These are phyloP conservation scores for Pterocles burchelli DNA, from an alignment of 2,113 vertebrate species.

Conservation along the genomic window DNA sequence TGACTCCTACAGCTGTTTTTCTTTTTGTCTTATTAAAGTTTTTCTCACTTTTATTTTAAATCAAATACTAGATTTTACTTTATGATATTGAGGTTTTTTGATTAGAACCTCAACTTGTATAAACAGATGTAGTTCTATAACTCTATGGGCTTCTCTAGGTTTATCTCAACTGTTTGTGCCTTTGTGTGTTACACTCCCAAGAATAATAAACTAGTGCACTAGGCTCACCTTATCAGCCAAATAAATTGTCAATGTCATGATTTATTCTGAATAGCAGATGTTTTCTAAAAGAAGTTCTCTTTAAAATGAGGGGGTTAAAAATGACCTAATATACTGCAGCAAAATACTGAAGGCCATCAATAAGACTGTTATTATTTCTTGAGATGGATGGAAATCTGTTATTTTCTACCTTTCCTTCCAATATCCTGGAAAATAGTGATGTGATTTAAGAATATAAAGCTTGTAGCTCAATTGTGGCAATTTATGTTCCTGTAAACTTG, in stretches of 20 bases:
- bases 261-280: slow-evolving; percentile 6
- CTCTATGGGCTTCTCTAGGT: background rate
- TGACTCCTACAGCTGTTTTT: background rate
- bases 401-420: slow-evolving; percentile 48
- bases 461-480: slow-evolving; percentile 45
- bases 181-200: background rate
- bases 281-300: slow-evolving; percentile 32
- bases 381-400: slow-evolving; percentile 50
- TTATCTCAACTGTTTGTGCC: background rate
- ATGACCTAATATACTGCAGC: slow-evolving; percentile 6
- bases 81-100: background rate
- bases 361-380: slow-evolving; percentile 42
- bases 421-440: slow-evolving; percentile 57
- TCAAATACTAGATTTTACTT: background rate
- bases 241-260: slow-evolving; percentile 8
- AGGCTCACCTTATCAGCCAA: slow-evolving; percentile 15
- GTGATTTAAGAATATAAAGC: slow-evolving; percentile 64
- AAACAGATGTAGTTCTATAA: background rate
- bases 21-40: background rate
- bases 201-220: background rate
- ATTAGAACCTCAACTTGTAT: background rate
- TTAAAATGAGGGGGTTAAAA: slow-evolving; percentile 21
- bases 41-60: background rate
- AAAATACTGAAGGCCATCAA: slow-evolving; percentile 32
- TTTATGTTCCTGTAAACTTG: slow-evolving; percentile 57